Evolutionary conservation across 2,888 invertebrate genomes (phyloP).

Genomic region (Ctena decussata): DNA sequence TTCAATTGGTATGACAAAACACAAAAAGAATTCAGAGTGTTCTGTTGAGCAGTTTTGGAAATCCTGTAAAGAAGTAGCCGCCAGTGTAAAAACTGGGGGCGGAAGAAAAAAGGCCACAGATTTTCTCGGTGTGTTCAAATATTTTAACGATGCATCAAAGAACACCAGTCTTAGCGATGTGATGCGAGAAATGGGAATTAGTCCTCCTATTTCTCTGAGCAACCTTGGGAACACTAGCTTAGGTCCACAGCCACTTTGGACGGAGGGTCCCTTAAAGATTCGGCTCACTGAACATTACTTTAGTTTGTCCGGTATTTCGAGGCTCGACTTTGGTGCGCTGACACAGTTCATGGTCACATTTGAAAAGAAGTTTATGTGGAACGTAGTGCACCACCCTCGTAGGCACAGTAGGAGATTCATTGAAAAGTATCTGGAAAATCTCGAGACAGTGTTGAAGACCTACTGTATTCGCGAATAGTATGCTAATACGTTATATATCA

Average conservation of each 20-base stretch:
- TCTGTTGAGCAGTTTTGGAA: neutral
- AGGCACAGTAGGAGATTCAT: neutral
- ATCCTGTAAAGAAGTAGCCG: neutral
- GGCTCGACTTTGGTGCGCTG: neutral
- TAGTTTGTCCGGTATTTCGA: neutral
- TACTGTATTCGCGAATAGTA: neutral
- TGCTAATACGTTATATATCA: no score
- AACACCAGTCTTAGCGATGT: no score
- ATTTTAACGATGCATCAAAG: neutral
- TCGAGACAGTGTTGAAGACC: neutral
- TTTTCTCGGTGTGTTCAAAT: neutral
- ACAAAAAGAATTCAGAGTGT: neutral
- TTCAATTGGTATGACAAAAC: neutral
- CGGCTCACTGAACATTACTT: neutral
- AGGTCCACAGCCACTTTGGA: neutral
- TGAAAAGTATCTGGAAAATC: neutral
- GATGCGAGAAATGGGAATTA: neutral
- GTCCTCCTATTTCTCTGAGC: neutral
- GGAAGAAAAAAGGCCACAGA: neutral
- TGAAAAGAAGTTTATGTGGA: neutral
- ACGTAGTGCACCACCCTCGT: neutral
- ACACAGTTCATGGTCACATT: neutral
- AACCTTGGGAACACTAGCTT: neutral
- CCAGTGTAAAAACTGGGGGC: neutral
- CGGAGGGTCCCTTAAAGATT: neutral